Percentiles rank a stretch among this genome's conserved stretches.
Conservation (phyloP, 92 coral and sea anemone genomes). For the Heliopora coerulea region DNA sequence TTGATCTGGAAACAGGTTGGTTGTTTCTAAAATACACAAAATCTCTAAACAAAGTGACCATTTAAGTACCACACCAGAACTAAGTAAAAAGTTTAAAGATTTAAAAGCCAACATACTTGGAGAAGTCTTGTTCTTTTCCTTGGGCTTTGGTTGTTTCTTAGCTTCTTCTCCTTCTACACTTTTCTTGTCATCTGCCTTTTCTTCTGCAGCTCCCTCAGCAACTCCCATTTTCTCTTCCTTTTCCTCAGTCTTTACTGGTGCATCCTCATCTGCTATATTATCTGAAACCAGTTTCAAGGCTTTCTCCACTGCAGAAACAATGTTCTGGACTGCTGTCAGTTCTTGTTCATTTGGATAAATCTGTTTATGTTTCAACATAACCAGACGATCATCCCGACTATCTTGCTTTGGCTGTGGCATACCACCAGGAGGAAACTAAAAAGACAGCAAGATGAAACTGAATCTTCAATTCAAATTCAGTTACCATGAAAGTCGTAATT, state of each 20-base stretch:
- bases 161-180: conserved; percentile 54
- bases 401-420: conserved; percentile 81
- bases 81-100: no score
- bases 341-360: conserved; percentile 96
- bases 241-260: conserved; percentile 45
- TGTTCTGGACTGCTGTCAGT: conserved; percentile 88
- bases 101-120: conserved; percentile 95
- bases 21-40: no score
- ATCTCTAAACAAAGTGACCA: no score
- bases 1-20: no score
- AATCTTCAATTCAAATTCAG: no score
- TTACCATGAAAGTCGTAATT: no score
- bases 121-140: conserved; percentile 48
- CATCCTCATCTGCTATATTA: conserved; percentile 86
- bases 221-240: conserved; percentile 57
- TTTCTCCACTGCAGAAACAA: conserved; percentile 96
- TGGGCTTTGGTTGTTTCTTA: conserved; percentile 54
- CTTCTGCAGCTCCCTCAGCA: conserved; percentile 37
- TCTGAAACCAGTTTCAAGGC: conserved; percentile 95
- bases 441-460: no score
- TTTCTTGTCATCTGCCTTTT: conserved; percentile 43
- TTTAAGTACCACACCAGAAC: no score
- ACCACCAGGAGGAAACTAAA: conserved; percentile 43
- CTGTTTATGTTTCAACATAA: conserved; percentile 88
- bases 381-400: conserved; percentile 95